phyloP scores from a whole-genome alignment of 2,113 vertebrate species.

The Mustelus asterias region DNA sequence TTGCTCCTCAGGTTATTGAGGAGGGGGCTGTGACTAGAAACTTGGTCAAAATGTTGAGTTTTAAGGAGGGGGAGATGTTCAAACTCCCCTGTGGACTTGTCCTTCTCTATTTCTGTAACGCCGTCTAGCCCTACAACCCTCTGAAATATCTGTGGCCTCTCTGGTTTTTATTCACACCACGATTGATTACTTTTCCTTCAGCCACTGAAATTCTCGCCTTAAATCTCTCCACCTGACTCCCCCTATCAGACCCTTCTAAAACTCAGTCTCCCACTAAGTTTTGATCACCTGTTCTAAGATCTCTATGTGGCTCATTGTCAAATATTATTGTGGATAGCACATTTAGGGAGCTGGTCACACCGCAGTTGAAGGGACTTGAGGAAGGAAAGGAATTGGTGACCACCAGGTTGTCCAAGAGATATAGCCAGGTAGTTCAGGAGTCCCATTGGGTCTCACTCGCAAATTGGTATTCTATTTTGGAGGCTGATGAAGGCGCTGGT shows the following conservation, averaged over 20 bases:
- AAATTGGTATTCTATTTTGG: too few relatives aligned
- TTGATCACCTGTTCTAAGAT: neutral
- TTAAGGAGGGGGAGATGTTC: neutral
- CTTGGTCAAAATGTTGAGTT: neutral
- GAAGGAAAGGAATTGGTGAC: too few relatives aligned
- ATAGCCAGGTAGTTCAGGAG: too few relatives aligned
- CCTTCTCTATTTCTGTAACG: neutral
- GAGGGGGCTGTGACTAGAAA: neutral
- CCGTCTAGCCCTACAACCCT: neutral
- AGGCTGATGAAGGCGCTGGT: too few relatives aligned
- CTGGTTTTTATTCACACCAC: neutral
- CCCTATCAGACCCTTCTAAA: neutral
- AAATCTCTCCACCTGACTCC: neutral
- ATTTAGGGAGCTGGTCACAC: too few relatives aligned
- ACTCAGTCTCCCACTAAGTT: neutral
- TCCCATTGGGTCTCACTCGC: too few relatives aligned
- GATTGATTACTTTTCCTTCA: neutral
- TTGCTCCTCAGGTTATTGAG: neutral
- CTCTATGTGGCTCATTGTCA: neutral
- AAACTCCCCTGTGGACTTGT: neutral
- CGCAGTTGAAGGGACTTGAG: too few relatives aligned
- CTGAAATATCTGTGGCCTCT: neutral
- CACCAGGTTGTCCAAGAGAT: too few relatives aligned
- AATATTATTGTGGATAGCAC: too few relatives aligned
- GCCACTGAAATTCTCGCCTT: neutral